Percentiles rank a stretch among this genome's conserved stretches.
phyloP scores from a whole-genome alignment of 2,113 vertebrate species.

The Peromyscus polionotus region DNA sequence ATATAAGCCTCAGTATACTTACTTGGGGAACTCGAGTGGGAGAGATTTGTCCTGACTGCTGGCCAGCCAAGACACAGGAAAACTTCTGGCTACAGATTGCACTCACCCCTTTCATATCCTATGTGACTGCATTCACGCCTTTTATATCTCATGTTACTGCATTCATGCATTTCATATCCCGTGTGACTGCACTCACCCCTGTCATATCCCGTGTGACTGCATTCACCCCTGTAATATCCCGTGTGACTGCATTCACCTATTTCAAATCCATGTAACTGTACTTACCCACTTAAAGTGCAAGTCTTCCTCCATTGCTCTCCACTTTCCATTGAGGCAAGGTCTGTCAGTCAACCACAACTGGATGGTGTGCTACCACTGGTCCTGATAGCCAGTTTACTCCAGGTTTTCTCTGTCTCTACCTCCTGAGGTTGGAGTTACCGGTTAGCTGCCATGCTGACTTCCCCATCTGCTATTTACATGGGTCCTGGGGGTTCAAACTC shows the following conservation, averaged over 20 bases:
- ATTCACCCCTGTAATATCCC: neutral
- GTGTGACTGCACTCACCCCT: no score
- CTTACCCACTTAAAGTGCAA: neutral
- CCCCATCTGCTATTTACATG: neutral
- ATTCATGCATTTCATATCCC: neutral
- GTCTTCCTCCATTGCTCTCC: no score
- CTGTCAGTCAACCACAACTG: neutral
- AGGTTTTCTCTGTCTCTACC: neutral
- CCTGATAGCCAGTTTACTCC: neutral
- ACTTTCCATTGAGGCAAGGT: neutral
- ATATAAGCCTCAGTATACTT: no score
- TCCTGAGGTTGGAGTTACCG: neutral
- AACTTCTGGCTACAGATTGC: no score
- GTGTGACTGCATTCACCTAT: neutral
- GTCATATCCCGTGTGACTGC: neutral
- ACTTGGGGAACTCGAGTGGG: no score
- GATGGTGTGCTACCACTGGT: neutral
- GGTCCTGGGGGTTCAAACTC: neutral
- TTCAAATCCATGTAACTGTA: neutral
- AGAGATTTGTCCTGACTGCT: no score
- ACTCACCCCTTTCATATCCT: no score
- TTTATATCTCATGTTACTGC: no score
- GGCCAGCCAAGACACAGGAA: no score
- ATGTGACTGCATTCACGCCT: no score
- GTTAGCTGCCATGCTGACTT: neutral